Evolutionary conservation across 2,888 invertebrate species (phyloP).

Genomic region (Cantharis flavilabris): DNA sequence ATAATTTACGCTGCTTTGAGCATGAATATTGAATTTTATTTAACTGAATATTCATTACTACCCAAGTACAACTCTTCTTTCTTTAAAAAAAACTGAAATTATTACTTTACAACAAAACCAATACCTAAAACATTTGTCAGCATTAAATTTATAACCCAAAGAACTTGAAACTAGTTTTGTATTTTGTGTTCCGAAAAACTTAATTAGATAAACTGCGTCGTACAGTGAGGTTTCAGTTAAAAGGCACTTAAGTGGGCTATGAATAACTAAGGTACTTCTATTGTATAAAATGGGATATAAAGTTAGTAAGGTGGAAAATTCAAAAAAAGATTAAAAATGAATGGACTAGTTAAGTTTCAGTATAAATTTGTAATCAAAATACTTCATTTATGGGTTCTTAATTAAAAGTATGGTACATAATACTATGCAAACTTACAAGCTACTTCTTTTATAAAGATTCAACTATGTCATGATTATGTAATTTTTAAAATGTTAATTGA

Average conservation of each 20-base stretch:
- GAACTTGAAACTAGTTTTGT: constrained; percentile 35
- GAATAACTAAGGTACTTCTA: constrained; percentile 39
- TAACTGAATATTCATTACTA: constrained; percentile 51
- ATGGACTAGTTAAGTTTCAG: background rate
- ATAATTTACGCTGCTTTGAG: constrained; percentile 44
- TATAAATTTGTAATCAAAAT: background rate
- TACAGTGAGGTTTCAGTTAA: constrained; percentile 30
- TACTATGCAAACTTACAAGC: too few relatives aligned
- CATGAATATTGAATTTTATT: constrained; percentile 45
- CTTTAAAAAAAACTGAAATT: constrained; percentile 33
- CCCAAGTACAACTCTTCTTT: constrained; percentile 34
- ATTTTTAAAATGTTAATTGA: background rate
- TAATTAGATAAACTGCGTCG: constrained; percentile 24
- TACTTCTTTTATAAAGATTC: too few relatives aligned
- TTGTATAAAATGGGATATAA: constrained; percentile 40
- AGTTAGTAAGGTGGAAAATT: constrained; percentile 24
- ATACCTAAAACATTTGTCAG: constrained; percentile 44
- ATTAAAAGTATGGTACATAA: background rate
- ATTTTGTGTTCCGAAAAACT: constrained; percentile 20
- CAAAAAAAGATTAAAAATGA: constrained; percentile 15
- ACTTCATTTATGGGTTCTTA: background rate
- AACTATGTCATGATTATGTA: too few relatives aligned
- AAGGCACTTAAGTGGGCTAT: constrained; percentile 40
- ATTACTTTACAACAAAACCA: constrained; percentile 37
- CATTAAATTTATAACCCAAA: constrained; percentile 40